phyloP scores from a whole-genome alignment of 2,113 vertebrate genomes.

The Ivindomyrus marchei region DNA sequence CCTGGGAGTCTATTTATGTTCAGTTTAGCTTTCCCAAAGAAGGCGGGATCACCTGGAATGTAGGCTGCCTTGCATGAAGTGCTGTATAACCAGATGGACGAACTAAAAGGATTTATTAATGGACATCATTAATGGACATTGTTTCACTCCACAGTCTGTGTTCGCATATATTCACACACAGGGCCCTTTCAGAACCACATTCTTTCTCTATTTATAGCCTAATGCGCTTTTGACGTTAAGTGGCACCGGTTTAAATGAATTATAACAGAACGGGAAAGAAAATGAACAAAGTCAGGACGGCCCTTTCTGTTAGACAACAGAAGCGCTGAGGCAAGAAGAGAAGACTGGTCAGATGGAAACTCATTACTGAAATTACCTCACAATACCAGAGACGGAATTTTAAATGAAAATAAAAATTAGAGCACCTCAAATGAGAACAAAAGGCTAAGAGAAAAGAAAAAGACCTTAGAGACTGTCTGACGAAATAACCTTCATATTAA shows the following conservation, averaged over 20 bases:
- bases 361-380: conserved; percentile 19
- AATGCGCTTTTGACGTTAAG: background rate
- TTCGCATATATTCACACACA: background rate
- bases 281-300: background rate
- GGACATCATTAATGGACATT: background rate
- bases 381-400: conserved; percentile 16
- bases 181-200: background rate
- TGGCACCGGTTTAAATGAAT: conserved; percentile 25
- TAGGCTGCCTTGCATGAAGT: background rate
- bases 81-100: background rate
- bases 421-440: conserved; percentile 5
- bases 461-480: background rate
- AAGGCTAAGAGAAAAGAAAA: background rate
- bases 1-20: background rate
- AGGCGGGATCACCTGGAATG: background rate
- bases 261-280: background rate
- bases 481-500: background rate
- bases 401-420: conserved; percentile 6
- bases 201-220: conserved; percentile 12
- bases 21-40: background rate
- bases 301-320: background rate
- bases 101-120: background rate
- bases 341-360: conserved; percentile 2
- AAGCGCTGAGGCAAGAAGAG: background rate
- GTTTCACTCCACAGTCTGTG: background rate